Evolutionary conservation across 92 coral and sea anemone genomes (phyloP), one percentile per base, ranked within the genome.

Genomic region (Bergia puertoricense): DNA sequence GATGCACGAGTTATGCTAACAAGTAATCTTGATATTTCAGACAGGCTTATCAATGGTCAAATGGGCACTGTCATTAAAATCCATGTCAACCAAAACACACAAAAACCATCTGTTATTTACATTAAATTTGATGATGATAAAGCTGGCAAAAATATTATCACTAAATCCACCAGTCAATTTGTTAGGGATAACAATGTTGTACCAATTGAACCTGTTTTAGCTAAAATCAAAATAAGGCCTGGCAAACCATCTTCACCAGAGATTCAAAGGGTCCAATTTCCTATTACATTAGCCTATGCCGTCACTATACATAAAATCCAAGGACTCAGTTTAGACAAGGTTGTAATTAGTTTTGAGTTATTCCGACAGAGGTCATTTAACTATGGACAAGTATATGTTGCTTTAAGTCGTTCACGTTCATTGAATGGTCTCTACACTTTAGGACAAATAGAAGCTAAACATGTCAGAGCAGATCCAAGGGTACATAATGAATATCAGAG

Each of bases 181-280:
- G 88, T 50, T 45, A 85, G 80, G 46, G 81, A 85, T 0, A 74
- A 85, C 71, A 74, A 85, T 74, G 88, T 22, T 67, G 80, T 85
- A 18, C 88, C 88, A 2, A 89, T 92, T 74, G 74, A 84, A 69
- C 95, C 94, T 5, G 62, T 94, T 20, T 51, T 94, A 73, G 88
- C 83, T 6, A 86, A 46, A 65, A 87, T 93, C 11, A 93, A 94
- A 75, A 72, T 93, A 14, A 84, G 91, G 36, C 93, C 95, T 56
- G 89, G 78, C 15, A 94, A 88, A 88, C 81, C 90, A 68, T 94
- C 94, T 13, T 92, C 92, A 6, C 93, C 96, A 82, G 94, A 94
- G 85, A 89, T 94, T 50, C 91, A 94, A 76, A 62, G 93, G 79
- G 37, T 90, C 14, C 95, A 94, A 69, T 92, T 92, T 77, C 92